These are phyloP conservation scores for Punctoribates punctum DNA, from an alignment of 2,888 invertebrate genomes.

Conservation along the genomic window DNA sequence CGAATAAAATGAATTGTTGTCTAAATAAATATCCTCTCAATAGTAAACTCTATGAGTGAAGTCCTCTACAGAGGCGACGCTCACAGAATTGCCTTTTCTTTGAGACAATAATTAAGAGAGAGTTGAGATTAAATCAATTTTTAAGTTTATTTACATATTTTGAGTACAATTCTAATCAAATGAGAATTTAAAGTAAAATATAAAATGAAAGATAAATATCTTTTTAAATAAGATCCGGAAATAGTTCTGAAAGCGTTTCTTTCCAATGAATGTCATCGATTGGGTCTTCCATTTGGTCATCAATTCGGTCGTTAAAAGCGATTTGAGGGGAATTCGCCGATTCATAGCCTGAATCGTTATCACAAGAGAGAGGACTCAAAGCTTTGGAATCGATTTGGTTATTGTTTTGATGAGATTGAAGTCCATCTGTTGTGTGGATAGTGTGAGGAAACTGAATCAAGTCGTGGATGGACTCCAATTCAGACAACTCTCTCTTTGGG, in stretches of 20 bases:
- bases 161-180: too few species aligned
- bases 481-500: neutral
- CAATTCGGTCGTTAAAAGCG: neutral
- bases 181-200: neutral
- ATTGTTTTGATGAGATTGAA: neutral
- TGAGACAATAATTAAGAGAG: too few species aligned
- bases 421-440: neutral
- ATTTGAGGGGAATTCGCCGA: neutral
- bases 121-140: too few species aligned
- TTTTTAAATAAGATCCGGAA: conserved; percentile 20
- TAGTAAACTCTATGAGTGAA: too few species aligned
- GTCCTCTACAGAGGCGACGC: too few species aligned
- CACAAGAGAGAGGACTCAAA: conserved; percentile 6
- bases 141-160: too few species aligned
- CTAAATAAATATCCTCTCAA: too few species aligned
- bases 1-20: too few species aligned
- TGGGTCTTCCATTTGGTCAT: neutral
- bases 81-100: too few species aligned
- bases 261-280: neutral
- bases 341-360: conserved; percentile 12
- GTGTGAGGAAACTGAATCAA: neutral
- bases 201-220: neutral
- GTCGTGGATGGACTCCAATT: conserved; percentile 13
- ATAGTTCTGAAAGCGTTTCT: conserved; percentile 9
- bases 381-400: neutral